phyloP scores from a whole-genome alignment of 2,888 invertebrate species.

The Lycia hirtaria region DNA sequence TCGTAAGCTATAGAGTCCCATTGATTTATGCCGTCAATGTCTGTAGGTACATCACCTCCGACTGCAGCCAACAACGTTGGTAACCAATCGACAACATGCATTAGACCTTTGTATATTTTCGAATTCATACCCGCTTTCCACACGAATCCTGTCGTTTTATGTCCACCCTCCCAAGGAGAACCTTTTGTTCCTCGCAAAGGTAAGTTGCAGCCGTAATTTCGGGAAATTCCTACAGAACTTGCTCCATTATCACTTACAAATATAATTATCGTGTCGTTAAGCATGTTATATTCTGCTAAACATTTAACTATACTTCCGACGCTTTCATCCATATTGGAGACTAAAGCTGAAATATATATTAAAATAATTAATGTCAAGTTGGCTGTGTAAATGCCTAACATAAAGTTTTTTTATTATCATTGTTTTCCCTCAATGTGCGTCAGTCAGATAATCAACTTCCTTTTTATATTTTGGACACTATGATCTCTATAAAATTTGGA shows the following conservation, averaged over 20 bases:
- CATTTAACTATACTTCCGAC: slow-evolving; percentile 90
- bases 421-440: too few relatives aligned
- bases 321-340: slow-evolving; percentile 91
- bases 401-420: too few relatives aligned
- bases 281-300: slow-evolving; percentile 86
- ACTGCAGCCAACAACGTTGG: slow-evolving; percentile 86
- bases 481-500: too few relatives aligned
- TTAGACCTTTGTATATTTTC: slow-evolving; percentile 77
- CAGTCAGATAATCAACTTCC: too few relatives aligned
- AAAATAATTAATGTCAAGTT: too few relatives aligned
- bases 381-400: too few relatives aligned
- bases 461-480: too few relatives aligned
- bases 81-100: slow-evolving; percentile 92
- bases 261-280: slow-evolving; percentile 91
- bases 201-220: slow-evolving; percentile 90
- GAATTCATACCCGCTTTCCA: slow-evolving; percentile 85
- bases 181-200: slow-evolving; percentile 91
- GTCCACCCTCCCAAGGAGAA: slow-evolving; percentile 92
- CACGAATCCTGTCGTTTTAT: slow-evolving; percentile 88
- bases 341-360: slow-evolving; percentile 75
- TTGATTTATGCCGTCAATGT: slow-evolving; percentile 87
- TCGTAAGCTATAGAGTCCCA: slow-evolving; percentile 84
- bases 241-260: slow-evolving; percentile 95
- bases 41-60: slow-evolving; percentile 50
- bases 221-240: slow-evolving; percentile 86